These are phyloP conservation scores for Physeter macrocephalus DNA, from an alignment of 2,113 vertebrate species.

Conservation along the genomic window DNA sequence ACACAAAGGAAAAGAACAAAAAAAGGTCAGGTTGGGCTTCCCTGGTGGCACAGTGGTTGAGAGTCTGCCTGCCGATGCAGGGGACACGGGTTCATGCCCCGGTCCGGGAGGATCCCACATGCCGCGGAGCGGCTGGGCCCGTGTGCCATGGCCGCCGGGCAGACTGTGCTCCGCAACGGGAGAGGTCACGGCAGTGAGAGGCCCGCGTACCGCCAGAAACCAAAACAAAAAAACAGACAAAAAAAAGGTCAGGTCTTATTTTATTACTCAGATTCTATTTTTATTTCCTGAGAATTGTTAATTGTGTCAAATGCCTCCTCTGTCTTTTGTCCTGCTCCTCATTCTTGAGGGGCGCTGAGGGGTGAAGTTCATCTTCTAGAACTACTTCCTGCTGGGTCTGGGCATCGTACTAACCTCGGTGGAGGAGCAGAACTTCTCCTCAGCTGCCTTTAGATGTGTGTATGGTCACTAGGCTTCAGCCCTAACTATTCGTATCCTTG, in stretches of 20 bases:
- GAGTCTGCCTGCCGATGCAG: too few relatives aligned
- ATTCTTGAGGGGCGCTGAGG: neutral
- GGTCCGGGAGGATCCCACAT: too few relatives aligned
- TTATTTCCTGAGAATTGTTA: fast-evolving
- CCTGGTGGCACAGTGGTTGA: too few relatives aligned
- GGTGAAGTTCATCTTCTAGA: neutral
- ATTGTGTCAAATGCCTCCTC: fast-evolving
- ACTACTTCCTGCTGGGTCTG: neutral
- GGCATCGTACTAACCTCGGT: fast-evolving
- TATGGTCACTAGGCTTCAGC: neutral
- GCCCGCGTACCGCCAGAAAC: too few relatives aligned
- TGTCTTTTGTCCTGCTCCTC: too few relatives aligned
- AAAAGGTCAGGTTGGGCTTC: fast-evolving
- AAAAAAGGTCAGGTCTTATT: fast-evolving
- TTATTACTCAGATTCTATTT: neutral
- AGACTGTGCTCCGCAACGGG: too few relatives aligned
- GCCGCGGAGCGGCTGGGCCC: too few relatives aligned
- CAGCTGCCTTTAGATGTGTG: neutral
- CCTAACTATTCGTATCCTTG: neutral
- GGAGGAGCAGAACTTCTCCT: neutral
- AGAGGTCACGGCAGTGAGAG: too few relatives aligned
- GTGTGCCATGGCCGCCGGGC: too few relatives aligned
- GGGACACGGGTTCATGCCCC: too few relatives aligned
- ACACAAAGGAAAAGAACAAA: neutral
- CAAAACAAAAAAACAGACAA: too few relatives aligned